Conservation (phyloP, 1,140 invertebrate species). For the Amyelois transitella region DNA sequence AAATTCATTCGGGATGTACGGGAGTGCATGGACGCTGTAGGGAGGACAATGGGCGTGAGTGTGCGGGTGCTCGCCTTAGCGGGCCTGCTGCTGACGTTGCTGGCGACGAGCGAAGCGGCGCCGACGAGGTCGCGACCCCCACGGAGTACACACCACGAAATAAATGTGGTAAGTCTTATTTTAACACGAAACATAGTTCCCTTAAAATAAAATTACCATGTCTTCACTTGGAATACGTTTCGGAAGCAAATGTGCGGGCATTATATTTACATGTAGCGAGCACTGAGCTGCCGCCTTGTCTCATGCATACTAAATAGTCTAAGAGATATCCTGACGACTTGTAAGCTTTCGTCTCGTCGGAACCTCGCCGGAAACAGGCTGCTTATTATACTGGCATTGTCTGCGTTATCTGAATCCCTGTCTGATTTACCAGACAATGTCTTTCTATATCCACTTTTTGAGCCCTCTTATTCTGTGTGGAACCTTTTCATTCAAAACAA, state of each 20-base stretch:
- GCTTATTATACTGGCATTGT: slow-evolving; percentile 49
- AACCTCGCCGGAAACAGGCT: slow-evolving; percentile 51
- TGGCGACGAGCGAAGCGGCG: slow-evolving; percentile 43
- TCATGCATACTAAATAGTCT: slow-evolving; percentile 46
- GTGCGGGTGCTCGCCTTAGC: slow-evolving; percentile 36
- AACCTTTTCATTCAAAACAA: slow-evolving; percentile 27
- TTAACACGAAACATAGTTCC: background rate
- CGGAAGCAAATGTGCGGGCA: slow-evolving; percentile 5
- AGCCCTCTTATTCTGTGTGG: slow-evolving; percentile 18
- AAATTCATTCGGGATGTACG: slow-evolving; percentile 40
- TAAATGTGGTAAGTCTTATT: slow-evolving; percentile 48
- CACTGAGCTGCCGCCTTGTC: slow-evolving; percentile 9
- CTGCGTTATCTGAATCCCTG: slow-evolving; percentile 46
- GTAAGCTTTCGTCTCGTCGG: slow-evolving; percentile 50
- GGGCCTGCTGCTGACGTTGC: slow-evolving; percentile 40
- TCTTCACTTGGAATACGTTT: background rate
- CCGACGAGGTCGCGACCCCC: slow-evolving; percentile 31
- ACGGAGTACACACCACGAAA: slow-evolving; percentile 42
- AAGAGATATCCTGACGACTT: slow-evolving; percentile 34
- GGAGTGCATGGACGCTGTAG: slow-evolving; percentile 36
- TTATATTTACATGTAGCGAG: slow-evolving; percentile 11
- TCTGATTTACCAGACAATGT: slow-evolving; percentile 41
- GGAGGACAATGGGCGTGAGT: slow-evolving; percentile 54
- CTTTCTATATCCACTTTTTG: slow-evolving; percentile 25
- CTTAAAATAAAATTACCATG: background rate